Percentiles rank a stretch among this genome's conserved stretches.
Conservation (phyloP, 2,888 invertebrate species). For the Leptinotarsa rubiginosa region DNA sequence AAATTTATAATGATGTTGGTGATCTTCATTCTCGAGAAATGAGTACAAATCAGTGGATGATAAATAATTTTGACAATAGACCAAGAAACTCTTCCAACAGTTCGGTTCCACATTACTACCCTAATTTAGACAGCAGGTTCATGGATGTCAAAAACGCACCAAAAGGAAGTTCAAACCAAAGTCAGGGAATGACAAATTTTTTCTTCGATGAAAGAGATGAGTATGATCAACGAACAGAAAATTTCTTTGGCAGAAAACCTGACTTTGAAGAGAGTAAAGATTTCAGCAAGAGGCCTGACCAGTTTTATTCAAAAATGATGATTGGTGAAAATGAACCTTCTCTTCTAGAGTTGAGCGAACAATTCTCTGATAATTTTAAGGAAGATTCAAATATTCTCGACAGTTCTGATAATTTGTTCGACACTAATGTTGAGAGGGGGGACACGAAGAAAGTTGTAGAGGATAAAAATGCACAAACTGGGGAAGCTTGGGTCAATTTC, state of each 20-base stretch:
- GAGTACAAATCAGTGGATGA: constrained; percentile 48
- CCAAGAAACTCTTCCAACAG: constrained; percentile 22
- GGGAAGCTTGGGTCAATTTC: constrained; percentile 67
- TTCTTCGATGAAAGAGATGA: constrained; percentile 43
- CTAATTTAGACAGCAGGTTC: constrained; percentile 48
- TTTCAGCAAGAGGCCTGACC: constrained; percentile 48
- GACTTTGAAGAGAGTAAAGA: constrained; percentile 40
- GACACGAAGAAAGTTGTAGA: constrained; percentile 40
- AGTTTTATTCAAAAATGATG: constrained; percentile 46
- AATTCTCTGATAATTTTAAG: constrained; percentile 53
- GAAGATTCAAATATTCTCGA: constrained; percentile 41
- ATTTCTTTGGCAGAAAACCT: constrained; percentile 44
- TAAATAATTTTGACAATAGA: constrained; percentile 34
- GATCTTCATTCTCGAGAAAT: constrained; percentile 44
- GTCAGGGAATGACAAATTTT: constrained; percentile 28
- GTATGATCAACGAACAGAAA: constrained; percentile 43
- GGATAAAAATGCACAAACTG: constrained; percentile 48
- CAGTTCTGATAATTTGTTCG: constrained; percentile 50
- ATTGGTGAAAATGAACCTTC: constrained; percentile 29
- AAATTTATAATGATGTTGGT: constrained; percentile 33
- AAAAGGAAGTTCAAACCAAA: constrained; percentile 16
- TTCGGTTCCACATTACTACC: constrained; percentile 45
- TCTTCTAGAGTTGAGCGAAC: constrained; percentile 39
- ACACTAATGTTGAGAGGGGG: constrained; percentile 39
- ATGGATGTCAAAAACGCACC: constrained; percentile 34